phyloP scores from a whole-genome alignment of 1,140 invertebrate genomes.

The Aphidius gifuensis region DNA sequence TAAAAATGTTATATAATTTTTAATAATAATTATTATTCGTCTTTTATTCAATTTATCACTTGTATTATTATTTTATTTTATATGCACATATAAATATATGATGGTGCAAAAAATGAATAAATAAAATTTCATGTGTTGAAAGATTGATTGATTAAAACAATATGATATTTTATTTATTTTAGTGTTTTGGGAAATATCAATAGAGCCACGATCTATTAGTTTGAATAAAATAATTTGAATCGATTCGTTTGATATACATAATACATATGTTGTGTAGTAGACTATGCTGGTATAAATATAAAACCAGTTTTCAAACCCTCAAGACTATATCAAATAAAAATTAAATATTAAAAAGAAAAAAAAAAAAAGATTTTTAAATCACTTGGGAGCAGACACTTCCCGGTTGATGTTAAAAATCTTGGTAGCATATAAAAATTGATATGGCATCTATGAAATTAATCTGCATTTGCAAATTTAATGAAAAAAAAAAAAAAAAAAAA shows the following conservation, averaged over 20 bases:
- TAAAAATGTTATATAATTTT: no score
- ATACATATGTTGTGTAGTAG: no score
- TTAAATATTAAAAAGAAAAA: neutral
- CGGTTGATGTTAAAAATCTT: constrained; percentile 5
- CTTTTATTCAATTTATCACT: neutral
- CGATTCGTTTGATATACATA: neutral
- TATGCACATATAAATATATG: neutral
- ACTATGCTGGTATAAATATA: no score
- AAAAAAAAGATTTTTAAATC: constrained; percentile 3
- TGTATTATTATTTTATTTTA: no score
- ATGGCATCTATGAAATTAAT: constrained; percentile 17
- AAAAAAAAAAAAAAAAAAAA: no score
- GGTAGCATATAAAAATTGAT: no score
- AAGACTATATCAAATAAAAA: neutral
- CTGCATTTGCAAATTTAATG: constrained; percentile 14
- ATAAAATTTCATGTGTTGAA: constrained; percentile 17
- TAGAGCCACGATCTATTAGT: no score
- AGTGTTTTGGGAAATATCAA: no score
- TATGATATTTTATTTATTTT: no score
- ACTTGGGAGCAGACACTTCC: constrained; percentile 11
- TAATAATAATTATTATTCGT: no score
- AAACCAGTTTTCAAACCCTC: neutral
- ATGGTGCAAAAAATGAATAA: neutral
- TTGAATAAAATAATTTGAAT: constrained; percentile 39
- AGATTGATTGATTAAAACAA: no score